Conservation (phyloP, 2,797 vertebrate species). For the Babyrousa celebensis region DNA sequence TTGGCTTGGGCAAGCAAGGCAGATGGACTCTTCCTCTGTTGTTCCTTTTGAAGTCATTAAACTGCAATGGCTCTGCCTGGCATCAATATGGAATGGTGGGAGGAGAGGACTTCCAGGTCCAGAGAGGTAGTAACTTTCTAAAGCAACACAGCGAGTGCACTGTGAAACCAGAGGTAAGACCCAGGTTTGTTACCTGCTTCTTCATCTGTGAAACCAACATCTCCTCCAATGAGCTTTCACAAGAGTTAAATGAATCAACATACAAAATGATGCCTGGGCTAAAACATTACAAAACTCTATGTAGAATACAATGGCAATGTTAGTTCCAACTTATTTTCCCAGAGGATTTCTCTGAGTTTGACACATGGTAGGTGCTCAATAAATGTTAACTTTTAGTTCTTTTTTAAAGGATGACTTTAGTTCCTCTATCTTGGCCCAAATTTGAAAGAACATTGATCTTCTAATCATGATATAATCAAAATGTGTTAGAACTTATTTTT, state of each 20-base stretch:
- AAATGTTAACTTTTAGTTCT: conserved; percentile 25
- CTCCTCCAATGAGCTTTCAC: background rate
- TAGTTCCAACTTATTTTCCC: background rate
- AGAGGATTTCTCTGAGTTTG: conserved; percentile 27
- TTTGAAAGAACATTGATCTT: conserved; percentile 69
- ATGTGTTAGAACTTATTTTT: conserved; percentile 27
- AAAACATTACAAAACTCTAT: background rate
- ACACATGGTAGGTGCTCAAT: conserved; percentile 36
- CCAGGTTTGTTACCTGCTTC: background rate
- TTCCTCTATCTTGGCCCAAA: conserved; percentile 33
- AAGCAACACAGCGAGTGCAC: background rate
- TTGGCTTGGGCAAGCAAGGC: background rate
- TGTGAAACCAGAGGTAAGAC: background rate
- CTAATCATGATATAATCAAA: conserved; percentile 55
- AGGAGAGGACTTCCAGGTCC: background rate
- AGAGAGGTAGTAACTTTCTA: background rate
- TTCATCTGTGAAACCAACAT: conserved; percentile 37
- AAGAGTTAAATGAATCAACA: background rate
- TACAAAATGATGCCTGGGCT: background rate
- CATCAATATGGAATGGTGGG: background rate
- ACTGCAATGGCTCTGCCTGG: background rate
- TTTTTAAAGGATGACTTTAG: background rate
- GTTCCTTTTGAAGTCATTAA: background rate
- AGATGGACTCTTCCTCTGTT: background rate
- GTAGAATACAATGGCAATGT: background rate